Conservation (phyloP, 2,797 vertebrate genomes). For the Orestias chungarensis region DNA sequence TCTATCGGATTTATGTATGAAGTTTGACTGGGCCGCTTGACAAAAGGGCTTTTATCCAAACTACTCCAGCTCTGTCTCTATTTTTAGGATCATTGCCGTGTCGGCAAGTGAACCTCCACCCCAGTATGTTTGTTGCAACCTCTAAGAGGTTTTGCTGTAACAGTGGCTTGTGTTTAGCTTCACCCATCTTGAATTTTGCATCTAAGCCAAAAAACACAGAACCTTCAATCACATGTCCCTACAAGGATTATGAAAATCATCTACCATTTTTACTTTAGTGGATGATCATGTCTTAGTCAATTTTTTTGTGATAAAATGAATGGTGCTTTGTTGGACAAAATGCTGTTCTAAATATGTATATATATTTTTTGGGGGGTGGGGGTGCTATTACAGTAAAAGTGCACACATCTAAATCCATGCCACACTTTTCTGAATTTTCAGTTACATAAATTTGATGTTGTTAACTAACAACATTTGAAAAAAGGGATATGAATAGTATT, state of each 20-base stretch:
- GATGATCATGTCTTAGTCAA: not conserved
- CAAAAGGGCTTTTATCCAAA: not conserved
- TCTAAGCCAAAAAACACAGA: not conserved
- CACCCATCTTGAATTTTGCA: not conserved
- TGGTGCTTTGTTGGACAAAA: not conserved
- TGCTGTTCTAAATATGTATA: conserved; percentile 4
- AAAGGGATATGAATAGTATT: not conserved
- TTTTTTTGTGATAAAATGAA: not conserved
- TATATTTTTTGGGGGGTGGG: not conserved
- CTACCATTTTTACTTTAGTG: not conserved
- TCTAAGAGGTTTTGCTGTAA: not conserved
- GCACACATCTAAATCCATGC: not conserved
- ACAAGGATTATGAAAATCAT: not conserved
- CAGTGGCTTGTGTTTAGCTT: not conserved
- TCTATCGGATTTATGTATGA: not conserved
- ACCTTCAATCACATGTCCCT: not conserved
- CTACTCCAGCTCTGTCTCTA: not conserved
- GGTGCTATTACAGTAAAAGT: too few relatives aligned
- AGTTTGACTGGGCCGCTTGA: not conserved
- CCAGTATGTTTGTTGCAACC: not conserved
- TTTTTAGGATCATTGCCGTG: not conserved
- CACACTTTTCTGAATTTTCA: not conserved
- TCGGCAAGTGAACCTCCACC: not conserved
- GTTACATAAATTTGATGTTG: not conserved
- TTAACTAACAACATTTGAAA: not conserved